Evolutionary conservation across 1,140 invertebrate species (phyloP).

Genomic region (Zaprionus vittiger): DNA sequence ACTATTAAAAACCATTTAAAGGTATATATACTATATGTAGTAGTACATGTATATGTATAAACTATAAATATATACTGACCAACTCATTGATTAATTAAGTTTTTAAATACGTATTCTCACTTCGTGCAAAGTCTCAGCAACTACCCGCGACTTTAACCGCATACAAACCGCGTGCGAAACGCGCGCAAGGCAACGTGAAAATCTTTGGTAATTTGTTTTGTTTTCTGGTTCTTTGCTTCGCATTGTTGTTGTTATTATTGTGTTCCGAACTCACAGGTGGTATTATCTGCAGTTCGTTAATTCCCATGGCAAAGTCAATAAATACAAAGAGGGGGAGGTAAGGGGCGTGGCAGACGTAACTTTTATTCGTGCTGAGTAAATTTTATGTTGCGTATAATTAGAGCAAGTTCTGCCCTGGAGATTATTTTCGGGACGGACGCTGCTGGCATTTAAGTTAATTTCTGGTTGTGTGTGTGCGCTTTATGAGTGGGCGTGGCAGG

Average conservation of each 20-base stretch:
- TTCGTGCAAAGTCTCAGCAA: neutral
- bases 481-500: conserved; percentile 52
- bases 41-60: too few relatives aligned
- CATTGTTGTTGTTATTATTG: conserved; percentile 3
- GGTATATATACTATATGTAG: neutral
- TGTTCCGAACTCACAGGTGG: conserved; percentile 11
- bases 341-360: conserved; percentile 24
- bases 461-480: conserved; percentile 45
- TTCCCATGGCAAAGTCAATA: conserved; percentile 29
- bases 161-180: neutral
- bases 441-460: conserved; percentile 70
- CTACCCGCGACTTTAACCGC: neutral
- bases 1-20: neutral
- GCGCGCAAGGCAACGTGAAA: neutral
- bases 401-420: conserved; percentile 71
- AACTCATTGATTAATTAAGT: conserved; percentile 17
- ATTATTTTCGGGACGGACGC: conserved; percentile 59
- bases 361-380: conserved; percentile 64
- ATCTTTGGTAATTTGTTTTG: conserved; percentile 34
- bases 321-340: conserved; percentile 6
- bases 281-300: conserved; percentile 33
- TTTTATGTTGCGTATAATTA: conserved; percentile 83
- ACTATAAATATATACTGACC: neutral
- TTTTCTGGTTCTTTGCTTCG: conserved; percentile 1
- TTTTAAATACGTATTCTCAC: conserved; percentile 1